Evolutionary conservation across 2,888 invertebrate species (phyloP), one percentile per base, ranked within the genome.

Genomic region (Hypomecis punctinalis): DNA sequence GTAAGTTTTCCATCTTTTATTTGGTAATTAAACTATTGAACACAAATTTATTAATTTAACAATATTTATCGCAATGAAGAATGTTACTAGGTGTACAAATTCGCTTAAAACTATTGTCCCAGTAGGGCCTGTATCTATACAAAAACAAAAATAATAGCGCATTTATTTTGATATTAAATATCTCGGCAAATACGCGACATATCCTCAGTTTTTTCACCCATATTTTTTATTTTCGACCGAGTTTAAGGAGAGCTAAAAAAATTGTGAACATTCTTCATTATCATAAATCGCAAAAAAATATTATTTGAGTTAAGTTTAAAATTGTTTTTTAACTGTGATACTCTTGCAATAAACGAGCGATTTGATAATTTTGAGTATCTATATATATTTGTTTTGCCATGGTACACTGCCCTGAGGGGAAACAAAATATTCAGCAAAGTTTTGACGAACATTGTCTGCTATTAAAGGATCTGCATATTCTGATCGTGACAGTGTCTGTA

Each of bases 1-100:
- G 60, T 60, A 60, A 60, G 60, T 60, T 60, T 60, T 45, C 52
- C 52, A 60, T 53, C 52, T 40, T 40, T 40, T 40, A 40, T 40
- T 40, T 40, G 40, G 40, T 40, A 40, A 40, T 40, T 40, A 40
- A 60, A 60, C 37, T 52, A 52, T 52, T 60, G 60, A 60, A 52
- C 52, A 52, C 52, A 51, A 51, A 59, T 45, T 59, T 59, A 60
- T 52, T 60, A 60, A 60, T 60, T 60, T 52, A 60, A 60, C 60
- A 60, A 60, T 60, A 60, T 60, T 60, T 60, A 60, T 60, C 60
- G 40, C 40, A 40, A 40, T 57, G 47, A 57, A 57, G 57, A 57
- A 57, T 57, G 33, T 57, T 57, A 57, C 57, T 57, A 56, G 46
- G 56, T 56, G 46, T 56, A 56, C 45, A 47, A 56, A 56, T 46